Conservation (phyloP, 1,140 invertebrate genomes). For the Cydia fagiglandana region DNA sequence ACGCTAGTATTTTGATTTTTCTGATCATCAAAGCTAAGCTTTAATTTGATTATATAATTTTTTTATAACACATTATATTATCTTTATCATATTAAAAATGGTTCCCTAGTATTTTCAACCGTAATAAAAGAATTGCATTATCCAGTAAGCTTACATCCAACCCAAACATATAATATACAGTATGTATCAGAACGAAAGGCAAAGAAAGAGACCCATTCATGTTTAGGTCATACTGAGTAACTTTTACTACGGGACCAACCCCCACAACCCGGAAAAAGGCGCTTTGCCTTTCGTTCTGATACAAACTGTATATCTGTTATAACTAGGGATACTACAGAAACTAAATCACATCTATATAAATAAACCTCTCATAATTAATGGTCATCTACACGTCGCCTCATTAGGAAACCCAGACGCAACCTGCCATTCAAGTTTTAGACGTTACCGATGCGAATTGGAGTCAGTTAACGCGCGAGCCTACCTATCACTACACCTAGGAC, state of each 20-base stretch:
- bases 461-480: background rate
- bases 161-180: background rate
- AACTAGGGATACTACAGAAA: background rate
- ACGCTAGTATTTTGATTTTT: too few species aligned
- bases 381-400: slow-evolving; percentile 13
- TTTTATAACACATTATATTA: too few species aligned
- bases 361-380: background rate
- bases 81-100: too few species aligned
- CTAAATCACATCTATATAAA: background rate
- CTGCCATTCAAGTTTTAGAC: slow-evolving; percentile 2
- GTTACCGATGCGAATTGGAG: background rate
- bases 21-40: too few species aligned
- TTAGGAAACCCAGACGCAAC: slow-evolving; percentile 20
- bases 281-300: too few species aligned
- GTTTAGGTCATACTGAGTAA: too few species aligned
- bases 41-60: too few species aligned
- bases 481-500: background rate
- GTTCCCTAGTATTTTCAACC: too few species aligned
- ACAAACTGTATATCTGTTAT: background rate
- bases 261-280: too few species aligned
- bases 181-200: too few species aligned
- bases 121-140: background rate
- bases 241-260: too few species aligned
- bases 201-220: too few species aligned
- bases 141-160: background rate